Evolutionary conservation across 2,113 vertebrate genomes (phyloP).

Genomic region (Megaceryle maxima): DNA sequence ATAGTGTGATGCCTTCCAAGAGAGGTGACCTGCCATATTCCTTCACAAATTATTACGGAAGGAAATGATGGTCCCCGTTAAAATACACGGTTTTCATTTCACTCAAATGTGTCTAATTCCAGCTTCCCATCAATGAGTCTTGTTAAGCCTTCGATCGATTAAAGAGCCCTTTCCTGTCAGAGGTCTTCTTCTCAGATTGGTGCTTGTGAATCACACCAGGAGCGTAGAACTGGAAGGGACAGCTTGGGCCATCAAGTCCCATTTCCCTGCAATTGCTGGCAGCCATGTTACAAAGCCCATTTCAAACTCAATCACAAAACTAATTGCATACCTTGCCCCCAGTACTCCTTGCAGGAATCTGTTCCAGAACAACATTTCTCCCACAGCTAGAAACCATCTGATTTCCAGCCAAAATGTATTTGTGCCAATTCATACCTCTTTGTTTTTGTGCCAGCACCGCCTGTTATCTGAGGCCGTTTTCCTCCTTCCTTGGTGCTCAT

Average conservation of each 20-base stretch:
- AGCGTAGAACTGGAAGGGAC: not conserved
- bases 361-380: constrained; percentile 52
- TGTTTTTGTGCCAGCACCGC: constrained; percentile 14
- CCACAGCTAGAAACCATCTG: constrained; percentile 26
- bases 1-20: not conserved
- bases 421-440: constrained; percentile 43
- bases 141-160: not conserved
- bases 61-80: not conserved
- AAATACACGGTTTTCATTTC: not conserved
- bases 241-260: not conserved
- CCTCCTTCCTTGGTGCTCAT: not conserved
- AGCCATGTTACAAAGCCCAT: constrained; percentile 27
- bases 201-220: not conserved
- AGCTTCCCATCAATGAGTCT: not conserved
- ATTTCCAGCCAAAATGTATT: constrained; percentile 38
- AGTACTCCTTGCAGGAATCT: not conserved
- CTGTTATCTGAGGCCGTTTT: constrained; percentile 1
- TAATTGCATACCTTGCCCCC: constrained; percentile 42
- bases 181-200: not conserved
- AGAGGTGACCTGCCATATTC: not conserved
- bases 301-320: constrained; percentile 53
- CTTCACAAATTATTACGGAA: not conserved
- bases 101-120: not conserved
- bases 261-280: constrained; percentile 49
- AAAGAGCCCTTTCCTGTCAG: not conserved